Percentiles rank a stretch among this genome's conserved stretches.
Evolutionary conservation across 2,888 invertebrate species (phyloP).

Genomic region (Sericinus montela): DNA sequence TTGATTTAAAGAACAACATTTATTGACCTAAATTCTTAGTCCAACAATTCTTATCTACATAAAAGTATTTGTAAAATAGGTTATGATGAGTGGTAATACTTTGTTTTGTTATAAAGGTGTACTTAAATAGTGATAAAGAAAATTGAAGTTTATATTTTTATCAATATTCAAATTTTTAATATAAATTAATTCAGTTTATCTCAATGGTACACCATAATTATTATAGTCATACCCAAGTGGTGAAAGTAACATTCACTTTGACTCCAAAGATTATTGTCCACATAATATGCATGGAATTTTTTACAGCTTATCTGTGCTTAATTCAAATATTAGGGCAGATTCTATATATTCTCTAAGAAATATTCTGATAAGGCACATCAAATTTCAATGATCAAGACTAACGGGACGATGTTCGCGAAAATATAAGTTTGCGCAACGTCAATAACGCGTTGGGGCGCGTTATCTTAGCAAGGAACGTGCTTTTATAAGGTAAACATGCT

Average conservation of each 20-base stretch:
- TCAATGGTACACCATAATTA: too few relatives aligned
- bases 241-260: slow-evolving; percentile 72
- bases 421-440: neutral
- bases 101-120: neutral
- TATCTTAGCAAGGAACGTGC: slow-evolving; percentile 12
- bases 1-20: slow-evolving; percentile 13
- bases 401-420: neutral
- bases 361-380: neutral
- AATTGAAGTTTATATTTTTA: neutral
- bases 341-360: neutral
- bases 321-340: neutral
- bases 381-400: neutral
- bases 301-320: slow-evolving; percentile 6
- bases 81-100: slow-evolving; percentile 17
- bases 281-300: slow-evolving; percentile 18
- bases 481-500: slow-evolving; percentile 18
- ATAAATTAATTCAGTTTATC: too few relatives aligned
- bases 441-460: slow-evolving; percentile 5
- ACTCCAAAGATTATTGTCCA: slow-evolving; percentile 25
- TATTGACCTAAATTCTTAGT: slow-evolving; percentile 39
- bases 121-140: neutral
- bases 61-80: slow-evolving; percentile 23
- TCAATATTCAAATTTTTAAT: too few relatives aligned
- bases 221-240: slow-evolving; percentile 32
- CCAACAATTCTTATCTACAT: slow-evolving; percentile 25